phyloP scores from a whole-genome alignment of 2,113 vertebrate species.

The Thryonomys swinderianus region DNA sequence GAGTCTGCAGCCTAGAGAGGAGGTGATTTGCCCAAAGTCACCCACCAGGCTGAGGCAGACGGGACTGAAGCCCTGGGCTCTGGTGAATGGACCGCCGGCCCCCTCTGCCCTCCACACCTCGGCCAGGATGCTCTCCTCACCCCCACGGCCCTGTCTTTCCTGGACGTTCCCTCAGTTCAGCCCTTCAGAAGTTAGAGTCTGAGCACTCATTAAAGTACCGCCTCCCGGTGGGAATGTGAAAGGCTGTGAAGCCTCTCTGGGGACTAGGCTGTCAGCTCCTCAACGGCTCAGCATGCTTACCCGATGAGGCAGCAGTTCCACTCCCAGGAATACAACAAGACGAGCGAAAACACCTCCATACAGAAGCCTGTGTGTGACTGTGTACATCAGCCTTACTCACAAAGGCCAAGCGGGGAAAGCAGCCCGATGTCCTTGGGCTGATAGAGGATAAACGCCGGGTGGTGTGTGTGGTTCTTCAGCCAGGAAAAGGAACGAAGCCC shows the following conservation, averaged over 20 bases:
- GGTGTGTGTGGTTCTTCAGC: background rate
- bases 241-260: background rate
- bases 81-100: fast-evolving
- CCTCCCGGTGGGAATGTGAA: background rate
- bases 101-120: background rate
- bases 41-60: background rate
- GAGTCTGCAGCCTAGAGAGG: background rate
- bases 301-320: background rate
- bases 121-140: background rate
- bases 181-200: background rate
- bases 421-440: fast-evolving
- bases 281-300: background rate
- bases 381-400: background rate
- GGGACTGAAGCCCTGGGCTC: background rate
- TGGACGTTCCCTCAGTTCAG: background rate
- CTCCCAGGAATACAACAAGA: background rate
- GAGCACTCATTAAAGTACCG: background rate
- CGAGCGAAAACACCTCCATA: background rate
- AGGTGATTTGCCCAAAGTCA: background rate
- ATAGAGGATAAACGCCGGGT: background rate
- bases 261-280: background rate
- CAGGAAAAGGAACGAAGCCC: background rate
- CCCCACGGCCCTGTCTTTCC: background rate
- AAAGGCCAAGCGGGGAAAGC: background rate
- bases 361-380: background rate